These are phyloP conservation scores for Lordiphosa clarofinis DNA, from an alignment of 1,140 invertebrate genomes.

Conservation along the genomic window DNA sequence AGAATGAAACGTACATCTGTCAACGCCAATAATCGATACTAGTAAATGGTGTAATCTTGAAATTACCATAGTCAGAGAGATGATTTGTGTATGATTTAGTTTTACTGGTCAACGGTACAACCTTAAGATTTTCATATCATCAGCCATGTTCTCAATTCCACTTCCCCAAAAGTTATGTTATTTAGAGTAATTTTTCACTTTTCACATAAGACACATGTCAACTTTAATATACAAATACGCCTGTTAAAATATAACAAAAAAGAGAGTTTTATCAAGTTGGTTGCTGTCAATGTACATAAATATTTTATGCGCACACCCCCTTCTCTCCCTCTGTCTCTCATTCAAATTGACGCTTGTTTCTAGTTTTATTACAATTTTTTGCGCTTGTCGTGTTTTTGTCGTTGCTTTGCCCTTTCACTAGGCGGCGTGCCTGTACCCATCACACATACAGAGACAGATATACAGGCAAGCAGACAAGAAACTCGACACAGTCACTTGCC, in stretches of 20 bases:
- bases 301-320: conserved; percentile 41
- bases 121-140: no score
- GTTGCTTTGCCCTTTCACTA: conserved; percentile 54
- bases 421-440: conserved; percentile 66
- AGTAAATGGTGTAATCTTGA: no score
- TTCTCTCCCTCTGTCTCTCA: conserved; percentile 19
- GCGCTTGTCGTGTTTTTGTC: conserved; percentile 74
- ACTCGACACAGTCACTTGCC: conserved; percentile 32
- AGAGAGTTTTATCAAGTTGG: conserved; percentile 58
- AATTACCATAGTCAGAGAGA: no score
- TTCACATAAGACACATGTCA: no score
- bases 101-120: no score
- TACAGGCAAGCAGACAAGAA: conserved; percentile 34
- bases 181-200: no score
- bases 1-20: no score
- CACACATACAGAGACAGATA: conserved; percentile 25
- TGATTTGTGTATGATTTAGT: no score
- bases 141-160: no score
- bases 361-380: conserved; percentile 72
- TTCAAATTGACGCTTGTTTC: conserved; percentile 74
- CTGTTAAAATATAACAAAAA: conserved; percentile 23
- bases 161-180: no score
- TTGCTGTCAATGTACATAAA: conserved; percentile 60
- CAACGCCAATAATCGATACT: no score
- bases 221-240: neutral